Conservation (phyloP, 2,113 vertebrate species). For the Etheostoma cragini region DNA sequence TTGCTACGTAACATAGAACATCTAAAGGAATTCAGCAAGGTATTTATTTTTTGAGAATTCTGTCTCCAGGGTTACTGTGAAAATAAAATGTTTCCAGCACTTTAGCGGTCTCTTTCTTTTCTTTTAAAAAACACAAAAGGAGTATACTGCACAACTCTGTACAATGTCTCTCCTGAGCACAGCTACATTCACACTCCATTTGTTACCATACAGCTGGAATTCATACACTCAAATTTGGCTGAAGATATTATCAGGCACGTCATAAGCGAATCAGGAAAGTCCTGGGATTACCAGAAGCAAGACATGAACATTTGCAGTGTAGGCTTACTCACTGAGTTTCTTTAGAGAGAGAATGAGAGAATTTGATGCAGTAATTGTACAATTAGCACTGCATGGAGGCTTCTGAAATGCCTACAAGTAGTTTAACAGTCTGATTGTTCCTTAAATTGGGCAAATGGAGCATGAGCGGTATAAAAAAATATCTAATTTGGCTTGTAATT, state of each 20-base stretch:
- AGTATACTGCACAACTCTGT: neutral
- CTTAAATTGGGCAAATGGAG: constrained; percentile 70
- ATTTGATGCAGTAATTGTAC: constrained; percentile 54
- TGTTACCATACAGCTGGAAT: constrained; percentile 56
- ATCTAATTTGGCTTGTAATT: constrained; percentile 65
- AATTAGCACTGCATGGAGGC: constrained; percentile 68
- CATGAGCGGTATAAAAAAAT: constrained; percentile 65
- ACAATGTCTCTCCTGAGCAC: constrained; percentile 3
- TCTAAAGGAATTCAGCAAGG: constrained; percentile 83
- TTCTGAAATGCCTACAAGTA: constrained; percentile 58
- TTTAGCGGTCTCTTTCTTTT: constrained; percentile 55
- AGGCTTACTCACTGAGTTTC: constrained; percentile 42
- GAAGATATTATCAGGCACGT: constrained; percentile 38
- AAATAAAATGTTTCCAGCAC: constrained; percentile 72
- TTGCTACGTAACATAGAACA: constrained; percentile 87
- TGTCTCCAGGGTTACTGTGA: constrained; percentile 83
- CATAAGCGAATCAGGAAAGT: constrained; percentile 36
- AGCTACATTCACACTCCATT: constrained; percentile 9
- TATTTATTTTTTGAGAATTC: constrained; percentile 80
- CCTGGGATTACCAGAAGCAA: constrained; percentile 35
- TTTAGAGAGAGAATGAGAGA: constrained; percentile 30
- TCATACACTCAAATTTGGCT: constrained; percentile 49
- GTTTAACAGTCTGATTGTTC: constrained; percentile 65
- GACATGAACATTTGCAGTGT: constrained; percentile 9
- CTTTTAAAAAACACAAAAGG: constrained; percentile 62